These are phyloP conservation scores for Synergus japonicus DNA, from an alignment of 2,888 invertebrate species.

Conservation along the genomic window DNA sequence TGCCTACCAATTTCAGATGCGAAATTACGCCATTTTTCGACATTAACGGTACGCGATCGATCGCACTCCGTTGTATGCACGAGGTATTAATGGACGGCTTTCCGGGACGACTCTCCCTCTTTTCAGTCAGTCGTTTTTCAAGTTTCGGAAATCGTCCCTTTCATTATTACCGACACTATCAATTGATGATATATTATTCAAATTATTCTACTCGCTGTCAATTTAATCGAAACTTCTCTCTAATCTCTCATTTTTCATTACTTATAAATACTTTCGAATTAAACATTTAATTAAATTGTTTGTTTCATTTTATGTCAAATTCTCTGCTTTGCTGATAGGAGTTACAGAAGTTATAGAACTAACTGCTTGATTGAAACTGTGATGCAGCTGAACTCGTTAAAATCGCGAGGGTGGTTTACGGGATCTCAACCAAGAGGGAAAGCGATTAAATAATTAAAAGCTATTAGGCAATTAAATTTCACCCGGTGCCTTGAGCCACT, in stretches of 20 bases:
- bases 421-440: slow-evolving; percentile 65
- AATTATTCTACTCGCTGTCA: not conserved
- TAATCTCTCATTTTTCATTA: too few species aligned
- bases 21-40: slow-evolving; percentile 73
- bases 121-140: not conserved
- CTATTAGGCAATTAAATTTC: slow-evolving; percentile 74
- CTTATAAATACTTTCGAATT: too few species aligned
- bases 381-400: slow-evolving; percentile 39
- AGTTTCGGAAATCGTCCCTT: slow-evolving; percentile 28
- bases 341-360: not conserved
- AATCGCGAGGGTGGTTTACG: slow-evolving; percentile 61
- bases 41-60: slow-evolving; percentile 69
- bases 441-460: slow-evolving; percentile 74
- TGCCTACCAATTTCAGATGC: slow-evolving; percentile 70
- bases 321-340: not conserved
- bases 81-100: slow-evolving; percentile 66
- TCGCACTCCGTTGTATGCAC: slow-evolving; percentile 59
- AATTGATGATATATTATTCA: not conserved
- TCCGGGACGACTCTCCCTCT: slow-evolving; percentile 42
- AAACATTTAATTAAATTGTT: too few species aligned
- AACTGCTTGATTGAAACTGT: slow-evolving; percentile 30
- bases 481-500: slow-evolving; percentile 51
- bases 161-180: not conserved
- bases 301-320: not conserved
- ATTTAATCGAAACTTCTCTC: not conserved